Evolutionary conservation across 2,888 invertebrate genomes (phyloP).

Genomic region (Flexamia atlantica): DNA sequence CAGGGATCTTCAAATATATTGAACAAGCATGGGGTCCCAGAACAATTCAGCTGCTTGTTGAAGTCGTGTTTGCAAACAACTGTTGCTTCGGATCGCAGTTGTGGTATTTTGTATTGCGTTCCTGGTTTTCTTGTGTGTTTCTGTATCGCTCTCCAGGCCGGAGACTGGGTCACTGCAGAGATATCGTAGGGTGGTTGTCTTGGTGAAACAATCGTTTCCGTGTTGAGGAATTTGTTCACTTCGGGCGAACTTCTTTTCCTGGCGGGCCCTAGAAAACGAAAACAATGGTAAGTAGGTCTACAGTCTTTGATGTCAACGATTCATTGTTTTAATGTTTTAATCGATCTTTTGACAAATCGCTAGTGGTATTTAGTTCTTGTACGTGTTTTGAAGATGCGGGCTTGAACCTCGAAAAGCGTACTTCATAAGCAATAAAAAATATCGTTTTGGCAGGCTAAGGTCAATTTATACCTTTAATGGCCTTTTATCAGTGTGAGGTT

Average conservation of each 20-base stretch:
- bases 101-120: background rate
- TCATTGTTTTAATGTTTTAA: too few relatives aligned
- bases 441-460: too few relatives aligned
- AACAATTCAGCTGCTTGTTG: background rate
- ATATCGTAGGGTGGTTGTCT: background rate
- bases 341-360: too few relatives aligned
- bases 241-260: background rate
- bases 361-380: too few relatives aligned
- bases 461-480: too few relatives aligned
- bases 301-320: too few relatives aligned
- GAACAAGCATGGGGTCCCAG: slow-evolving; percentile 78
- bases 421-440: too few relatives aligned
- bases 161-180: background rate
- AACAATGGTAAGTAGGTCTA: too few relatives aligned
- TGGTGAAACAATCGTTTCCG: background rate
- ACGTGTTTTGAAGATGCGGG: too few relatives aligned
- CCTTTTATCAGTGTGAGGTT: too few relatives aligned
- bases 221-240: slow-evolving; percentile 16
- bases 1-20: slow-evolving; percentile 88
- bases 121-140: background rate
- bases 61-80: slow-evolving; percentile 72
- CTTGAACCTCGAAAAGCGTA: too few relatives aligned
- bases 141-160: slow-evolving; percentile 26
- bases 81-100: slow-evolving; percentile 73
- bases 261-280: slow-evolving; percentile 5